Conservation (phyloP, 2,888 invertebrate species). For the Cotesia congregata region DNA sequence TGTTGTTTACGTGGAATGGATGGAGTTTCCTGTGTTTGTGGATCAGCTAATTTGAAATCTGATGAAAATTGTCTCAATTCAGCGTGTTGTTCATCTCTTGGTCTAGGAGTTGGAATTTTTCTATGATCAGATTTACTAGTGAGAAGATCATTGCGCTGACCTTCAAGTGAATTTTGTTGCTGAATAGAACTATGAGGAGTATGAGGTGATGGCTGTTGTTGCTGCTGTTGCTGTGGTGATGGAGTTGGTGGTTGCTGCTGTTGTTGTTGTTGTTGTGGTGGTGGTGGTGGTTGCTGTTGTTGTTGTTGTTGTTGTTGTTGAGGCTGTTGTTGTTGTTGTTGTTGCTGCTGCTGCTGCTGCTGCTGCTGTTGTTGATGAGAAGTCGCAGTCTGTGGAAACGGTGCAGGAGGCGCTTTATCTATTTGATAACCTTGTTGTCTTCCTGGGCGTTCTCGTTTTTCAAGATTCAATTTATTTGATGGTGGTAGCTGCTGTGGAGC, state of each 20-base stretch:
- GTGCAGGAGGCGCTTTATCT: constrained; percentile 66
- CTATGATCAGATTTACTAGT: constrained; percentile 63
- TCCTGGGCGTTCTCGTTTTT: constrained; percentile 66
- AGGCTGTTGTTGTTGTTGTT: constrained; percentile 38
- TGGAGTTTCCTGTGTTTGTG: constrained; percentile 56
- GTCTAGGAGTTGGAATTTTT: constrained; percentile 61
- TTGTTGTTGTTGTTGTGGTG: too few species aligned
- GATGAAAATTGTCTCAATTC: constrained; percentile 85
- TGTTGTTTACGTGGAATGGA: constrained; percentile 60
- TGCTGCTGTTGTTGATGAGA: constrained; percentile 56
- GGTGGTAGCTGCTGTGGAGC: constrained; percentile 52
- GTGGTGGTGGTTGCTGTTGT: neutral
- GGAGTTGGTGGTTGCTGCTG: too few species aligned
- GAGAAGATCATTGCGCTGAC: constrained; percentile 60
- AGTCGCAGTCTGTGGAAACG: constrained; percentile 63
- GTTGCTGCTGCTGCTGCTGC: neutral
- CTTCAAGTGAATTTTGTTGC: constrained; percentile 62
- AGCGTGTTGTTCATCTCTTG: constrained; percentile 66
- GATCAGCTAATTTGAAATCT: constrained; percentile 81
- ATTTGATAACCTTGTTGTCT: constrained; percentile 65
- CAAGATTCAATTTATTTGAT: constrained; percentile 61
- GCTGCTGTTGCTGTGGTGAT: constrained; percentile 49
- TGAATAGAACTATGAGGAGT: constrained; percentile 57
- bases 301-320: constrained; percentile 53
- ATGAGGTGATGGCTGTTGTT: constrained; percentile 44